Base-by-base conservation (phyloP, 2,888 invertebrate species). In the Stenotaenia linearis region DNA sequence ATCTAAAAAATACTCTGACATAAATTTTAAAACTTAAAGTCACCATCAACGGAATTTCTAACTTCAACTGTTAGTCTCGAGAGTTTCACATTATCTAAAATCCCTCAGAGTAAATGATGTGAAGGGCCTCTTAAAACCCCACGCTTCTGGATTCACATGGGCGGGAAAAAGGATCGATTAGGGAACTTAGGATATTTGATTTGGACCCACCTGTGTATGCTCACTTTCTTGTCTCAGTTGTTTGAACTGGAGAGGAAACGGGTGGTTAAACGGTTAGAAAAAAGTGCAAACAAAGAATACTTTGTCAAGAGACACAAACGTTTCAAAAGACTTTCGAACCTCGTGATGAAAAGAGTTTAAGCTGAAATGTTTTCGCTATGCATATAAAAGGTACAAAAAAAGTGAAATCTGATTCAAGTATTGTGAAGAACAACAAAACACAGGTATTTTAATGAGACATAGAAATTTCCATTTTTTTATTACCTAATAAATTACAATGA, bases 61-160 rank as follows among this genome's bases (percentile, higher is more conserved):
- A n/a, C n/a, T n/a, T n/a, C n/a, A n/a, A n/a, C n/a, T n/a, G n/a
- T n/a, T n/a, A n/a, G n/a, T n/a, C 18, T 32, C 12, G 12, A 45
- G 69, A 28, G 69, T 12, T 28, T 69, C 25, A 23, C 69, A 69
- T 69, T 69, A 69, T 69, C 69, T 28, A 69, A 69, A 69, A 69
- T 12, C 28, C 50, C 45, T 4, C 45, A 25, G 69, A 10, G 69
- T 69, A 28, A 69, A 69, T 69, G 69, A 69, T 15, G 69, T 69
- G 69, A 69, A 69, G 28, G 28, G 69, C 69, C 45, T n/a, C 69
- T 69, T 69, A 69, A 69, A 69, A 69, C 69, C 69, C 69, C 69
- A 69, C 69, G 69, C 69, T 69, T 69, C 69, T 69, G 69, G 25
- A 69, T 69, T 69, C 69, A 69, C 69, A 69, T 69, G 69, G 69